Conservation (phyloP, 2,888 invertebrate species). For the Ophonus ardosiacus region DNA sequence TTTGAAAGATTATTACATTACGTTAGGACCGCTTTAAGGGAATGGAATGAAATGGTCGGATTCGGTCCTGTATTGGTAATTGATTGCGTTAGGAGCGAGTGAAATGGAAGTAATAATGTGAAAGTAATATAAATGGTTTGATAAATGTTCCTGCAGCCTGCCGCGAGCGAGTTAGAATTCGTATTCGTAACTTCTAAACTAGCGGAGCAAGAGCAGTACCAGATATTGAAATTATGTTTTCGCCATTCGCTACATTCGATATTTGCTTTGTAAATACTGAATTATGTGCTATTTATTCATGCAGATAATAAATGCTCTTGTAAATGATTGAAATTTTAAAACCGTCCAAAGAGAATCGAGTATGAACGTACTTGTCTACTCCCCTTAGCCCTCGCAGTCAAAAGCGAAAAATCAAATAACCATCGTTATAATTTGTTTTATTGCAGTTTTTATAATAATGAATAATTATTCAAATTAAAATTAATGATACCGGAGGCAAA, state of each 20-base stretch:
- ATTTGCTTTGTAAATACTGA: constrained; percentile 25
- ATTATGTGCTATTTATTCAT: neutral
- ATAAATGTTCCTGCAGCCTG: constrained; percentile 10
- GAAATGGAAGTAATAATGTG: constrained; percentile 44
- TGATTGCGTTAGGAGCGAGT: constrained; percentile 32
- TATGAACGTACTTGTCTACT: neutral
- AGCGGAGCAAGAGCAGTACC: neutral
- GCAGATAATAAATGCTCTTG: neutral
- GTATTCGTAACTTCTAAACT: constrained; percentile 14
- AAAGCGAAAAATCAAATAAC: neutral
- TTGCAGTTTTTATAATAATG: neutral
- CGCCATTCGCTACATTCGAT: neutral
- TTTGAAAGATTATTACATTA: constrained; percentile 12
- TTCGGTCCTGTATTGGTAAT: constrained; percentile 37
- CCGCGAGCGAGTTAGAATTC: neutral
- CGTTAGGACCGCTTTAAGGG: neutral
- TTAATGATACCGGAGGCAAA: no score
- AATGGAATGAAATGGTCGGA: neutral
- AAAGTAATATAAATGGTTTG: constrained; percentile 40
- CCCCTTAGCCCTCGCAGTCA: neutral
- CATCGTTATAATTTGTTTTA: neutral
- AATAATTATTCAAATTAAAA: no score
- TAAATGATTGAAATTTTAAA: constrained; percentile 2
- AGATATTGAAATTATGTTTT: constrained; percentile 24
- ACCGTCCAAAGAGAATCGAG: neutral